Evolutionary conservation across 2,888 invertebrate species (phyloP).

Genomic region (Netelia virgata): DNA sequence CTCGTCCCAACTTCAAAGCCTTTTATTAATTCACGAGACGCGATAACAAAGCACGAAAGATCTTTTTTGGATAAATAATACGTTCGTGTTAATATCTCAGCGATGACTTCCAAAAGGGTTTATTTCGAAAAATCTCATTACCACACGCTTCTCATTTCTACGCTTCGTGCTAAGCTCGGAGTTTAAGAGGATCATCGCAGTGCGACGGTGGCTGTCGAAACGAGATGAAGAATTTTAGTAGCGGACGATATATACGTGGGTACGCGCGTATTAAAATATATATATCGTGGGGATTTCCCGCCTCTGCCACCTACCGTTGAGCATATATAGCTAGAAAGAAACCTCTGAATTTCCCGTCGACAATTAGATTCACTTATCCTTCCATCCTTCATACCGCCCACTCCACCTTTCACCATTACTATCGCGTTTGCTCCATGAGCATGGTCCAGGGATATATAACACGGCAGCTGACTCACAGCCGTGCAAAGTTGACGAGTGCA

Average conservation of each 20-base stretch:
- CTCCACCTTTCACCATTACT: conserved; percentile 22
- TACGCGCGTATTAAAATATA: background rate
- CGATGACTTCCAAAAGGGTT: background rate
- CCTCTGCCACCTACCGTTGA: conserved; percentile 11
- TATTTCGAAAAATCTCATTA: conserved; percentile 1
- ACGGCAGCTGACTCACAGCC: conserved; percentile 24
- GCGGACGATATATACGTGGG: background rate
- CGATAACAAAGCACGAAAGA: background rate
- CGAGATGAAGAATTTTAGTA: conserved; percentile 49
- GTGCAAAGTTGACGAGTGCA: conserved; percentile 65
- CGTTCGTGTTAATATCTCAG: background rate
- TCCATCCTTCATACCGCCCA: conserved; percentile 49
- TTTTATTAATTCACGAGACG: background rate
- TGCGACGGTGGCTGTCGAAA: conserved; percentile 26
- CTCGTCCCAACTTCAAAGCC: background rate
- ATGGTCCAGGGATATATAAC: conserved; percentile 15
- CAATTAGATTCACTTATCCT: conserved; percentile 64
- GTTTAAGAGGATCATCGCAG: conserved; percentile 20
- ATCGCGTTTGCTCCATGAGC: conserved; percentile 15
- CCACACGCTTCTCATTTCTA: background rate
- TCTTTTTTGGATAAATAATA: background rate
- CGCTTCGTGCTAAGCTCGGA: background rate
- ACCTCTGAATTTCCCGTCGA: conserved; percentile 47
- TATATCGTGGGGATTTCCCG: conserved; percentile 1
- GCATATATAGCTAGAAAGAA: conserved; percentile 34